Evolutionary conservation across 2,113 vertebrate genomes (phyloP).

Genomic region (Neotragus moschatus): DNA sequence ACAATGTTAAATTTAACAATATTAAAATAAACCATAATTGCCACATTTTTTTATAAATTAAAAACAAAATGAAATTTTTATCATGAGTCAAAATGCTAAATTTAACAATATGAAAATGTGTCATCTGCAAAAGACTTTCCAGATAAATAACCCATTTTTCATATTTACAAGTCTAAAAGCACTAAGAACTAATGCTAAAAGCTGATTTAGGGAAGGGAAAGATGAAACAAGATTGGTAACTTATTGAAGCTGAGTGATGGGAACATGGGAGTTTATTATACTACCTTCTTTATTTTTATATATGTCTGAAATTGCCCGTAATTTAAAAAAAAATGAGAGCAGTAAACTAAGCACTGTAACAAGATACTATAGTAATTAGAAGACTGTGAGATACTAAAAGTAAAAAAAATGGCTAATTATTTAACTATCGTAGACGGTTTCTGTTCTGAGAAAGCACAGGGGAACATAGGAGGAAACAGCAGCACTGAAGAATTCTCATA

Average conservation of each 20-base stretch:
- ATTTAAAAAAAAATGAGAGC: constrained; percentile 21
- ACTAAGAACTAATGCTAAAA: constrained; percentile 14
- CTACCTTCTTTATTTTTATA: not conserved
- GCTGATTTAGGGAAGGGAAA: not conserved
- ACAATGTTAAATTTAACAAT: not conserved
- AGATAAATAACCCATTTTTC: constrained; percentile 18
- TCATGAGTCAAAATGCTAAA: constrained; percentile 11
- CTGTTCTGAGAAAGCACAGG: not conserved
- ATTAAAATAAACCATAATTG: constrained; percentile 14
- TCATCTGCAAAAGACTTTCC: not conserved
- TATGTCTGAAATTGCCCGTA: not conserved
- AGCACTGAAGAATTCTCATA: not conserved
- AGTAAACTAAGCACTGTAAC: not conserved
- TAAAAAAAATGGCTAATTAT: not conserved
- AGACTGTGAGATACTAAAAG: not conserved
- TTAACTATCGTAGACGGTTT: not conserved
- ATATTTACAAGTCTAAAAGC: not conserved
- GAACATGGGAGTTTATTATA: not conserved
- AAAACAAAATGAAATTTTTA: constrained; percentile 19
- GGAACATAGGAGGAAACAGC: not conserved
- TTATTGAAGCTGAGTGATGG: not conserved
- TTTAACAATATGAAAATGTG: constrained; percentile 35
- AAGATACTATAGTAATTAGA: not conserved
- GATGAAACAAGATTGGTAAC: not conserved
- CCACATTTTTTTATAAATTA: not conserved